phyloP scores from a whole-genome alignment of 1,140 invertebrate genomes.

The Cyphomyrmex costatus region DNA sequence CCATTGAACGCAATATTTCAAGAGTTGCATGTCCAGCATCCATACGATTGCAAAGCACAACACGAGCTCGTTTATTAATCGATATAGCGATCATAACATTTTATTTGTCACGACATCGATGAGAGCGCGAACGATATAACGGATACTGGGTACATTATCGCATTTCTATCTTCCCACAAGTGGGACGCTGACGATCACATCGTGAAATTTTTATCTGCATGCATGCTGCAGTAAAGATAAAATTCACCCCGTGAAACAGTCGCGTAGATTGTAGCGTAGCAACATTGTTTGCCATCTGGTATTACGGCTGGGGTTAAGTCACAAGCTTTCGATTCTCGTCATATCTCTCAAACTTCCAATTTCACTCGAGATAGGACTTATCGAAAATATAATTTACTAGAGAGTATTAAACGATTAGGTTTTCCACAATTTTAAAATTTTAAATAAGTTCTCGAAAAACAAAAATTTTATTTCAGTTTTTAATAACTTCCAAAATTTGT shows the following conservation, averaged over 20 bases:
- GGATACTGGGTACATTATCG: conserved; percentile 26
- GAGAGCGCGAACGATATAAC: conserved; percentile 30
- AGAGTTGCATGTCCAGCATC: conserved; percentile 22
- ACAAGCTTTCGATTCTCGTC: conserved; percentile 16
- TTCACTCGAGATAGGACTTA: neutral
- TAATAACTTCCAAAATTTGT: neutral
- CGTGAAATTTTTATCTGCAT: conserved; percentile 54
- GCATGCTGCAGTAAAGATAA: conserved; percentile 47
- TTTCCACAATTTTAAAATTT: neutral
- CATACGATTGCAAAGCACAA: neutral
- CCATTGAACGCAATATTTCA: neutral
- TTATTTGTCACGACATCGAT: conserved; percentile 41
- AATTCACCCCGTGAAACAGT: conserved; percentile 8
- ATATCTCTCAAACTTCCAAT: neutral
- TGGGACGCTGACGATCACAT: conserved; percentile 15
- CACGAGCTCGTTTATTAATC: conserved; percentile 30
- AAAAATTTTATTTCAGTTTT: neutral
- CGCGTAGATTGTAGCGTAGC: conserved; percentile 43
- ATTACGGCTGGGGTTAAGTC: conserved; percentile 58
- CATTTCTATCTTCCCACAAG: conserved; percentile 21
- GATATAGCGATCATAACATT: conserved; percentile 25
- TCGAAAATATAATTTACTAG: neutral
- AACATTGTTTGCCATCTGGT: conserved; percentile 46
- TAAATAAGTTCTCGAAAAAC: neutral
- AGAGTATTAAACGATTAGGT: neutral